A percentile compares a stretch with the other conserved stretches of the same genome.
phyloP scores from a whole-genome alignment of 92 coral and sea anemone species.

The Heteractis magnifica region DNA sequence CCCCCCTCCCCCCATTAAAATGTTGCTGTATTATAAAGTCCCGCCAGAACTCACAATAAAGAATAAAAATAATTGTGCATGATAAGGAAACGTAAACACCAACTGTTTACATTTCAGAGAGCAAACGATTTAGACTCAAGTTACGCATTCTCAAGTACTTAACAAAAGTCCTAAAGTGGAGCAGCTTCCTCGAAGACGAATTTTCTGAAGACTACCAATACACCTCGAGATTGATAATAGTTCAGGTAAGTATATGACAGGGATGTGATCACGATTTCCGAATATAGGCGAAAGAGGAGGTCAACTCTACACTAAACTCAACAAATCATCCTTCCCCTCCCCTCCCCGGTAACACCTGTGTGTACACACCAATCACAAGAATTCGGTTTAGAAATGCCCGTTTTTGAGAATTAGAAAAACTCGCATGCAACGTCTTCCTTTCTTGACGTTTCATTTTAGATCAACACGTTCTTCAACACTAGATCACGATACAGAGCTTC shows the following conservation, averaged over 20 bases:
- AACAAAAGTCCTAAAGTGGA: background rate
- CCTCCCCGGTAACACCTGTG: too few species aligned
- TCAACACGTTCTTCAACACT: background rate
- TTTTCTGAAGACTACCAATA: background rate
- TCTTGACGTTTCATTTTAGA: background rate
- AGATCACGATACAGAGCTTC: background rate
- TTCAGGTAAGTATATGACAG: background rate
- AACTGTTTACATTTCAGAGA: background rate
- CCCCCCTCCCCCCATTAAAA: too few species aligned
- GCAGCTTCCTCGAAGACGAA: background rate
- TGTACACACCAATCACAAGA: too few species aligned
- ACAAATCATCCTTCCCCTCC: too few species aligned
- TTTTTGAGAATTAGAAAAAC: background rate
- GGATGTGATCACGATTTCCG: background rate
- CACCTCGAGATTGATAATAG: background rate
- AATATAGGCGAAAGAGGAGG: background rate
- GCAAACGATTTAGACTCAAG: constrained; percentile 1
- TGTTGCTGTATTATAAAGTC: background rate
- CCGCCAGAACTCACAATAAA: background rate
- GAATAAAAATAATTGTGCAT: background rate
- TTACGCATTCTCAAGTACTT: background rate
- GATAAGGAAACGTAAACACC: too few species aligned
- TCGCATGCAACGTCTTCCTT: background rate
- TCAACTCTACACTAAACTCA: background rate
- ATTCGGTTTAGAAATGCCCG: background rate